A percentile compares a stretch with the other conserved stretches of the same genome.
Evolutionary conservation across 2,113 vertebrate genomes (phyloP).

Genomic region (Chloebia gouldiae): DNA sequence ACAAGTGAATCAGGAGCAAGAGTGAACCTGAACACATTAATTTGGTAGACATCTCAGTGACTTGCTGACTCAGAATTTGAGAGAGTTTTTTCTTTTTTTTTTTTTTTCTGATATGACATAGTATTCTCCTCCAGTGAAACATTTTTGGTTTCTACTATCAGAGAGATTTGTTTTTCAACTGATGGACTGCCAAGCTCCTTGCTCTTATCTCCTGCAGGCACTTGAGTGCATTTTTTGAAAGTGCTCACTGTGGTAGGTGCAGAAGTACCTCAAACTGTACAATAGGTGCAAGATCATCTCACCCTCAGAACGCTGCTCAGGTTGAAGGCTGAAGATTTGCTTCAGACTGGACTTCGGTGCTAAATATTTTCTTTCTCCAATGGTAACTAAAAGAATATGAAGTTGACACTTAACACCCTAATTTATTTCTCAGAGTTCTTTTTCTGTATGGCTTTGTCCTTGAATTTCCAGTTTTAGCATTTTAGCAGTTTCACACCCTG

Average conservation of each 20-base stretch:
- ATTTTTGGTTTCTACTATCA: neutral
- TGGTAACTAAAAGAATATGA: neutral
- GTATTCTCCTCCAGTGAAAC: neutral
- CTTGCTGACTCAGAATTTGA: neutral
- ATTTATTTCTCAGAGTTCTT: neutral
- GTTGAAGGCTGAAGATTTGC: neutral
- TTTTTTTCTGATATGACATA: neutral
- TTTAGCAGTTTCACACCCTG: neutral
- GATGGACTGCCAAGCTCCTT: neutral
- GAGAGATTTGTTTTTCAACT: neutral
- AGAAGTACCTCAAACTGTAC: neutral
- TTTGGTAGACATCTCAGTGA: neutral
- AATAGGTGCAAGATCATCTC: neutral
- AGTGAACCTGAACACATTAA: neutral
- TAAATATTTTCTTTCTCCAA: neutral
- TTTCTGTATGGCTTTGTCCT: neutral
- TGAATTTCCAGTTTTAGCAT: neutral
- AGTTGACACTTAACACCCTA: neutral
- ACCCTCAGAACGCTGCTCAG: neutral
- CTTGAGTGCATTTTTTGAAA: neutral
- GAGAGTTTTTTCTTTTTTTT: neutral
- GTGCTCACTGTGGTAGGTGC: neutral
- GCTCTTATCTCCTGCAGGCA: neutral
- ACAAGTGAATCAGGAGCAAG: neutral
- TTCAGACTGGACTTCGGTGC: neutral